Base-by-base conservation (phyloP, 2,888 invertebrate species). In the Amblyteles armatorius region DNA sequence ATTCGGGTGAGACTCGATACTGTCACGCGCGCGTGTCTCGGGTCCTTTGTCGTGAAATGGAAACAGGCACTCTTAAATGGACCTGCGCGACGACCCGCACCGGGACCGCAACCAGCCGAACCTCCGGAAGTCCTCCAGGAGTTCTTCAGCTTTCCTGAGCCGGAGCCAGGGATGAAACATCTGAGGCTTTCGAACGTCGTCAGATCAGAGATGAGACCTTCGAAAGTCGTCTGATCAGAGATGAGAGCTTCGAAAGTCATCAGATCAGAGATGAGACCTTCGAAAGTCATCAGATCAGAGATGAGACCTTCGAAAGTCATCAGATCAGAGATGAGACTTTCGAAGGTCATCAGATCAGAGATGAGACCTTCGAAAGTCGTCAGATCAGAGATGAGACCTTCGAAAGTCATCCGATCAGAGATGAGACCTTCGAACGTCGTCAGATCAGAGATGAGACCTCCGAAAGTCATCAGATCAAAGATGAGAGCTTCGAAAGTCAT, bases 11-110 rank as follows among this genome's bases (percentile, higher is more conserved):
- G 22, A 71, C 36, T 55, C 11, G 29, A 79, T 68, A 52, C 63
- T 29, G 57, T 60, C 72, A 68, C 19, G n/a, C 19, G 74, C 69
- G 63, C 55, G 71, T 22, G 73, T 68, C 29, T 76, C n/a, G 82
- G 60, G 44, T 16, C 79, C 78, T 74, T 73, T 36, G 48, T 79
- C 73, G 83, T 83, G 86, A 88, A 90, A 88, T 87, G 86, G 88
- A 89, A 91, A 90, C 88, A 76, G 79, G 60, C 26, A 63, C 82
- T 85, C 87, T 86, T 88, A 88, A 90, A 89, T 88, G 87, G 86
- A 78, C 57, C 57, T 48, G 71, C 65, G 40, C 68, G 36, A n/a
- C 40, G 73, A 52, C 52, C 65, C 40, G 52, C 52, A 72, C 48
- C 65, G 52, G 74, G 57, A 11, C 40, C 40, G 7, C 6, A 0